phyloP scores from a whole-genome alignment of 1,140 invertebrate species.

The Drosophila navojoa region DNA sequence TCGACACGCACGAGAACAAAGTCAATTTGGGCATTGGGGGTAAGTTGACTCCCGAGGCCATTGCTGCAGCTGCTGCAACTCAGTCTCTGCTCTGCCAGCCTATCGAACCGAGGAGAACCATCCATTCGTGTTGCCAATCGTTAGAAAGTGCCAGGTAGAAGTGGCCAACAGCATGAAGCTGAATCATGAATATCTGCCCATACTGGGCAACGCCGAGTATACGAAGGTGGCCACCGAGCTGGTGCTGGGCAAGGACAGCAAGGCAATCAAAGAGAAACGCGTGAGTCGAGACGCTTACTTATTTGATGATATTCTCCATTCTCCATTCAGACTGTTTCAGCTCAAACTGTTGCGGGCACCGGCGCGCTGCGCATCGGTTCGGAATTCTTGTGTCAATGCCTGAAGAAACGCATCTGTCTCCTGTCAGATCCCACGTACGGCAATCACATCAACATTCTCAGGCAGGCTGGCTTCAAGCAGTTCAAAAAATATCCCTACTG shows the following conservation, averaged over 20 bases:
- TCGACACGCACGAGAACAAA: conserved; percentile 19
- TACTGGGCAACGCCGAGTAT: conserved; percentile 92
- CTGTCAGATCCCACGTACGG: conserved; percentile 97
- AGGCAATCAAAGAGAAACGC: conserved; percentile 88
- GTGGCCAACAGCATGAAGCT: conserved; percentile 83
- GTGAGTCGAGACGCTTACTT: conserved; percentile 77
- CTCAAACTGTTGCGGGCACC: conserved; percentile 97
- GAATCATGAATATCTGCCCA: conserved; percentile 97
- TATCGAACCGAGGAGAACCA: conserved; percentile 98
- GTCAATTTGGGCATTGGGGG: conserved; percentile 40
- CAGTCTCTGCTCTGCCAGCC: conserved; percentile 84
- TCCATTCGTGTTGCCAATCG: conserved; percentile 95
- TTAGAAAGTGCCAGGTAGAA: conserved; percentile 80
- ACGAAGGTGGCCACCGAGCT: conserved; percentile 91
- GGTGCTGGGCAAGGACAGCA: conserved; percentile 93
- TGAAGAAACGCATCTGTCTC: conserved; percentile 91
- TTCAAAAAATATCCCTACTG: conserved; percentile 97
- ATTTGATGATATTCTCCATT: too few species aligned
- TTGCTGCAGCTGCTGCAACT: not conserved
- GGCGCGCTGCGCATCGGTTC: conserved; percentile 95
- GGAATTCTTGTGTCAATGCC: conserved; percentile 93
- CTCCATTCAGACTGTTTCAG: conserved; percentile 67
- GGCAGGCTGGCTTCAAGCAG: conserved; percentile 90
- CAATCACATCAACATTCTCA: conserved; percentile 97
- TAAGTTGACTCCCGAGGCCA: not conserved